phyloP scores from a whole-genome alignment of 2,888 invertebrate species.

The Rapana venosa region DNA sequence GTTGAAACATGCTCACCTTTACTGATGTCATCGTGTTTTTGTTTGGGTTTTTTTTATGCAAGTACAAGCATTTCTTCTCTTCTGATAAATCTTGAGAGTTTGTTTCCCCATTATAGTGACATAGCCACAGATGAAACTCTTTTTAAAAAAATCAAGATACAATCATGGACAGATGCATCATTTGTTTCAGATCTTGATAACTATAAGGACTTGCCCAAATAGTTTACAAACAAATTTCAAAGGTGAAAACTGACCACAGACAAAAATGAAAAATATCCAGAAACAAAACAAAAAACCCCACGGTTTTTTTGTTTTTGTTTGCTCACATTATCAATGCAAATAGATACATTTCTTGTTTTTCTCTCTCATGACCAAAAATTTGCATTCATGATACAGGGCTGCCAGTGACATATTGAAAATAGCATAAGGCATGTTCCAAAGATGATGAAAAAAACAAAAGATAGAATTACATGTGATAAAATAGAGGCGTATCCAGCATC shows the following conservation, averaged over 20 bases:
- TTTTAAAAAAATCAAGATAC: too few species aligned
- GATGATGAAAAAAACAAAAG: background rate
- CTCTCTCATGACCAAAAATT: conserved; percentile 24
- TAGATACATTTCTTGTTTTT: conserved; percentile 8
- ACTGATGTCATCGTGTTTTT: too few species aligned
- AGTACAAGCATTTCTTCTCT: too few species aligned
- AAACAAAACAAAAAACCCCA: background rate
- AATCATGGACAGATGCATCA: too few species aligned
- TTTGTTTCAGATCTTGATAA: background rate
- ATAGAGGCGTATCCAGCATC: too few species aligned
- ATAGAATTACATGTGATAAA: background rate
- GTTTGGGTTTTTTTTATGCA: too few species aligned
- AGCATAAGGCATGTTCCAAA: conserved; percentile 22
- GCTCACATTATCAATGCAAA: background rate
- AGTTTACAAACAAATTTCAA: background rate
- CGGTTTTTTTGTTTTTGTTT: background rate
- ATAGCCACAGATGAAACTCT: too few species aligned
- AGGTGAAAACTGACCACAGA: background rate
- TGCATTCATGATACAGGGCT: conserved; percentile 37
- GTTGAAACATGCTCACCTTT: too few species aligned
- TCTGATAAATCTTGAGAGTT: too few species aligned
- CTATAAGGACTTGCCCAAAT: background rate
- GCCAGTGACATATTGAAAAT: conserved; percentile 1
- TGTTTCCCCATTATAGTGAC: too few species aligned
- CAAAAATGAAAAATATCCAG: background rate